Base-by-base conservation (phyloP, 2,888 invertebrate species). In the Limenitis camilla region DNA sequence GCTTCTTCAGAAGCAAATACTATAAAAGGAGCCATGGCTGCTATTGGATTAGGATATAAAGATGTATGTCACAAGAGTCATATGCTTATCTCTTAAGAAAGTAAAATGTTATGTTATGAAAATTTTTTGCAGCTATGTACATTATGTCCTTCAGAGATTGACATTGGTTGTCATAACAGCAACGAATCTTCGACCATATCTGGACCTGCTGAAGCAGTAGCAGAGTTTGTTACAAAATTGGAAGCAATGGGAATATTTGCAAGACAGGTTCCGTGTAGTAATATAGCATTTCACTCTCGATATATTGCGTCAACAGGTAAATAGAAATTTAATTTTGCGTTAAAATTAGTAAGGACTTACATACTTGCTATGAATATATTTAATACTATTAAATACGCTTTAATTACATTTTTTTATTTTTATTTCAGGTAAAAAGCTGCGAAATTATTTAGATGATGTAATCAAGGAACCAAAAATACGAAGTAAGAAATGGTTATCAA, bases 271-370 rank as follows among this genome's bases (percentile, higher is more conserved):
- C 69, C 73, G 5, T 93, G 94, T 55, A 91, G 93, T 19, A 94
- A 95, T 64, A 93, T 96, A 53, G 94, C 97, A 0, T 97, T 95
- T 69, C 96, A 97, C 74, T 95, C 95, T 41, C 89, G 91, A 49
- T 95, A 94, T 63, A 93, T 97, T 61, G 88, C 89, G 0, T 83
- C 88, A 32, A 91, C 91, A 48, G 90, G 84, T 76, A 66, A 68
- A 68, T 42, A 19, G 8, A n/a, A 49, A 2, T 11, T 45, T 27
- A 38, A 41, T 42, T n/a, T 42, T 42, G n/a, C n/a, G n/a, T n/a
- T n/a, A n/a, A n/a, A n/a, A n/a, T n/a, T n/a, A n/a, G n/a, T n/a
- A n/a, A n/a, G n/a, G n/a, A n/a, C n/a, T n/a, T n/a, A n/a, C n/a
- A n/a, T n/a, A n/a, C n/a, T n/a, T n/a, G n/a, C n/a, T n/a, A n/a